A percentile compares a stretch with the other conserved stretches of the same genome.
Evolutionary conservation across 1,140 invertebrate genomes (phyloP).

Genomic region (Heliothis subflexa): DNA sequence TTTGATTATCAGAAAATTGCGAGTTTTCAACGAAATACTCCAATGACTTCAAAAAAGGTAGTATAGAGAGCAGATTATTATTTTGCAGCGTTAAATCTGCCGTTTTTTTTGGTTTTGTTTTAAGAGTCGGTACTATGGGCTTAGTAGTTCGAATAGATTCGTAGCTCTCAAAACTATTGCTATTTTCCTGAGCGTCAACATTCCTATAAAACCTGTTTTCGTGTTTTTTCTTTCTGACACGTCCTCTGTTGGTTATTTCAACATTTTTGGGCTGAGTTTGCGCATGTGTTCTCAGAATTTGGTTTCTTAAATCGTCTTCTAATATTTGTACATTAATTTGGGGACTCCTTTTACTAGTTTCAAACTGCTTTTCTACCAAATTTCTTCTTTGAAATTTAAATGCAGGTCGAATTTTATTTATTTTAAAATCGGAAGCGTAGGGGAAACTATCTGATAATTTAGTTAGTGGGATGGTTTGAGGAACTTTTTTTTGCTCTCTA

Average conservation of each 20-base stretch:
- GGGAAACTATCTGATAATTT: conserved; percentile 76
- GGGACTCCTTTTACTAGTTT: conserved; percentile 60
- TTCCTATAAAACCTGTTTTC: conserved; percentile 66
- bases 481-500: conserved; percentile 65
- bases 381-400: conserved; percentile 65
- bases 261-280: conserved; percentile 60
- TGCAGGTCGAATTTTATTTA: conserved; percentile 63
- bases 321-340: conserved; percentile 77
- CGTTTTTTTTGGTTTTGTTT: conserved; percentile 48
- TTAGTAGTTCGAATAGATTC: conserved; percentile 46
- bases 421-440: conserved; percentile 72
- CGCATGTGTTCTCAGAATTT: conserved; percentile 66
- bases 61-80: conserved; percentile 63
- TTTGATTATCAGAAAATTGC: conserved; percentile 46
- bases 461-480: conserved; percentile 65
- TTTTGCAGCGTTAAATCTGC: conserved; percentile 43
- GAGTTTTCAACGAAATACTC: conserved; percentile 65
- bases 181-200: conserved; percentile 48
- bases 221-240: conserved; percentile 44
- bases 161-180: conserved; percentile 50
- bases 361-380: conserved; percentile 58
- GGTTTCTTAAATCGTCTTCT: conserved; percentile 67
- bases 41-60: conserved; percentile 73
- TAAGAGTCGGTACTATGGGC: conserved; percentile 45
- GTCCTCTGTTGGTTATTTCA: conserved; percentile 66